A percentile compares a stretch with the other conserved stretches of the same genome.
Conservation (phyloP, 2,888 invertebrate species). For the Myathropa florea region DNA sequence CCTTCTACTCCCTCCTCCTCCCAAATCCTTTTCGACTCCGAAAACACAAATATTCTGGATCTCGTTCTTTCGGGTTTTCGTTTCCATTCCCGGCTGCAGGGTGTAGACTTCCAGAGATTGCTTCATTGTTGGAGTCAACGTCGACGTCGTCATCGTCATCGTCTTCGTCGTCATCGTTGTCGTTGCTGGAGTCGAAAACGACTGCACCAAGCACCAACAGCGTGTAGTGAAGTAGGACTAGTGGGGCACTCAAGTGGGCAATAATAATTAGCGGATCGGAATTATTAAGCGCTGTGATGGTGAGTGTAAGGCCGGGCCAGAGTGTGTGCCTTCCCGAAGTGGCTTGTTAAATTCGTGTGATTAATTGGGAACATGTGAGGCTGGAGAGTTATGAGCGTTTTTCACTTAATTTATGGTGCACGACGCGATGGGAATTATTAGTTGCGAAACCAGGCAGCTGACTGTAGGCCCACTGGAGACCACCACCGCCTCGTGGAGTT, state of each 20-base stretch:
- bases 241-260: conserved; percentile 61
- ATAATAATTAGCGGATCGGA: conserved; percentile 70
- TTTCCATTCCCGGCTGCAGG: conserved; percentile 13
- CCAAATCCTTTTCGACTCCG: background rate
- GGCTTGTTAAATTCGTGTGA: conserved; percentile 71
- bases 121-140: conserved; percentile 41
- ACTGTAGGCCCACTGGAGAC: conserved; percentile 12
- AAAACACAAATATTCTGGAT: conserved; percentile 23
- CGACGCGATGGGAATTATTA: conserved; percentile 68
- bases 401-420: conserved; percentile 73
- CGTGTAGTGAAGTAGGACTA: conserved; percentile 15
- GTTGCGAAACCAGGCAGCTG: conserved; percentile 27
- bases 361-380: conserved; percentile 74
- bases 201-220: conserved; percentile 10
- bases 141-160: background rate
- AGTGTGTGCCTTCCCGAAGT: conserved; percentile 49
- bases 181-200: conserved; percentile 17
- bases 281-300: conserved; percentile 48
- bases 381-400: conserved; percentile 72
- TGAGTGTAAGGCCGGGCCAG: conserved; percentile 28
- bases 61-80: conserved; percentile 7
- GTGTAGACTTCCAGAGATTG: conserved; percentile 21
- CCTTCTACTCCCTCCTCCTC: background rate
- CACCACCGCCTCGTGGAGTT: conserved; percentile 18
- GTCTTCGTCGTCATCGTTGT: background rate